Base-by-base conservation (phyloP, 2,888 invertebrate genomes). In the Philereme transversata region DNA sequence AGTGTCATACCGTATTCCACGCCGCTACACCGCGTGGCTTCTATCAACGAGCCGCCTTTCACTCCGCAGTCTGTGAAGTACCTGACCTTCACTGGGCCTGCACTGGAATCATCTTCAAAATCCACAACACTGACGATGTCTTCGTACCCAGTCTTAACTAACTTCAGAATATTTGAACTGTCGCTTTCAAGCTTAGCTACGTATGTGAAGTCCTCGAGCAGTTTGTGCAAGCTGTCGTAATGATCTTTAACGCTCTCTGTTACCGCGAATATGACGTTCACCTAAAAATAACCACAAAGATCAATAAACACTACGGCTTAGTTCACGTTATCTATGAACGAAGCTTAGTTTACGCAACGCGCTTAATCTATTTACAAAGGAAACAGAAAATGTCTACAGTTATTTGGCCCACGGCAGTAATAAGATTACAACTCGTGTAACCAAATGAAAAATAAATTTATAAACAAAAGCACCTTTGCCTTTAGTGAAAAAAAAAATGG, bases 261-360 rank as follows among this genome's bases (percentile, higher is more conserved):
- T 0, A 97, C 97, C 0, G 97, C 97, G 83, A 98, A 97, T 74
- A 98, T 97, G 5, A 98, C 94, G 85, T 96, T 97, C 45, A 97
- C 95, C 93, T 94, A 75, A 70, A 92, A 89, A 59, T 63, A 63
- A 53, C 47, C 40, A 46, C 47, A 60, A 9, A 44, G 53, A 52
- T 64, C 40, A 50, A 62, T 59, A 65, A 46, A 8, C 40, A 40
- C 40, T 40, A 40, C 49, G 4, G 11, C 56, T 8, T n/a, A 10
- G 46, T 44, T 54, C 47, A 38, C 34, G 45, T 46, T 50, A 51
- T 41, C 40, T 55, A 34, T 36, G 36, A 44, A 52, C 50, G 50
- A 62, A 51, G 48, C 44, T 47, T 36, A 57, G 62, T 68, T 71
- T 60, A 62, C 63, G 59, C 61, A 71, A 62, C 62, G 48, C 62